These are phyloP conservation scores for Myodes glareolus DNA, from an alignment of 2,113 vertebrate species.

Conservation along the genomic window DNA sequence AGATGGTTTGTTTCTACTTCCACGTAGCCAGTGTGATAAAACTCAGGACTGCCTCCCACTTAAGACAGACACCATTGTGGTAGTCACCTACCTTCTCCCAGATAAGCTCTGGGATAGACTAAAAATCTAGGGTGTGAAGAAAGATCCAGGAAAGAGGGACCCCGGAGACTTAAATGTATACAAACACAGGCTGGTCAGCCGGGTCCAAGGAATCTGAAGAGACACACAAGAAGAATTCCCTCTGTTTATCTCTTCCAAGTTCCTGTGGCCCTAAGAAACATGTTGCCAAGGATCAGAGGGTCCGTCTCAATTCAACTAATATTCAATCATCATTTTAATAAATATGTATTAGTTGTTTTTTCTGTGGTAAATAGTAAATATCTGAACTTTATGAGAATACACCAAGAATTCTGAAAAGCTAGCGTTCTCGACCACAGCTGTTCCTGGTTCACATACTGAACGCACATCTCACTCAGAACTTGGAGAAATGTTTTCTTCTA, in stretches of 20 bases:
- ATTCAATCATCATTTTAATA: background rate
- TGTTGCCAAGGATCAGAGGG: background rate
- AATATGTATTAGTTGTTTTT: background rate
- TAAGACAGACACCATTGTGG: background rate
- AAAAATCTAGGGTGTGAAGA: background rate
- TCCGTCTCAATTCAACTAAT: background rate
- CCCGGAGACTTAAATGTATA: background rate
- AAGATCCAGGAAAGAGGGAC: background rate
- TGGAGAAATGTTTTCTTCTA: conserved; percentile 45
- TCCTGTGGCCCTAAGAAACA: background rate
- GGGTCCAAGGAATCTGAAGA: background rate
- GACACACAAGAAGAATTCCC: background rate
- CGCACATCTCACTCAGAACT: background rate
- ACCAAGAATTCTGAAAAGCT: conserved; percentile 19
- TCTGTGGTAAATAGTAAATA: conserved; percentile 23
- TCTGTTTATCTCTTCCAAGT: background rate
- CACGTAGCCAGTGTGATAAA: background rate
- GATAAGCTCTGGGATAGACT: background rate
- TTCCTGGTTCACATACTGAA: conserved; percentile 17
- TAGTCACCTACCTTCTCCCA: background rate
- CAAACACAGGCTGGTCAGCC: background rate
- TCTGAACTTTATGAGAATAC: conserved; percentile 27
- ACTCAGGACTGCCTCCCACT: background rate
- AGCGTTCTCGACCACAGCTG: conserved; percentile 34
- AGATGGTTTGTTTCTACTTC: background rate